These are phyloP conservation scores for Tenthredo livida DNA, from an alignment of 2,888 invertebrate genomes.

Conservation along the genomic window DNA sequence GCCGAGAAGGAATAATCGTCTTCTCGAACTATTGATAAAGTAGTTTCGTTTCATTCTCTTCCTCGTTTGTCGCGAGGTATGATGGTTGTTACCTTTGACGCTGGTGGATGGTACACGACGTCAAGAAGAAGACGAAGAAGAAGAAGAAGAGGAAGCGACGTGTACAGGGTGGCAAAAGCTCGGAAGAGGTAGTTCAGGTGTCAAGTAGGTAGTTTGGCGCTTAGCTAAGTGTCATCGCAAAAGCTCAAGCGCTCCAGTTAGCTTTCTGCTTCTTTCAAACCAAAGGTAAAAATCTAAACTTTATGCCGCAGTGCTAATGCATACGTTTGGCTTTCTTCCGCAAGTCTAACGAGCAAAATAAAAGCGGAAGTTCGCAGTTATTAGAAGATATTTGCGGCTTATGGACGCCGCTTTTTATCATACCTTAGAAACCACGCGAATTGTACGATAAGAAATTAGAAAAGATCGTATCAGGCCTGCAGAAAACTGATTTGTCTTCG, in stretches of 20 bases:
- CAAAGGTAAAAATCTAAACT: conserved; percentile 26
- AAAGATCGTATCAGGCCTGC: neutral
- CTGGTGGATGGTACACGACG: neutral
- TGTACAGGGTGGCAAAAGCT: conserved; percentile 30
- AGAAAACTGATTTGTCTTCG: neutral
- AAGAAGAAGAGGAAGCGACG: neutral
- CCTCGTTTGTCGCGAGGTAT: neutral
- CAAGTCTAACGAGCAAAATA: neutral
- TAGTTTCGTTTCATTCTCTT: neutral
- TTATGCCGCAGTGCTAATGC: conserved; percentile 3
- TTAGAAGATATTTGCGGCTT: neutral
- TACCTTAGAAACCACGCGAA: neutral
- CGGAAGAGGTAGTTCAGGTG: conserved; percentile 47
- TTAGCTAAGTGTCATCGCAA: conserved; percentile 44
- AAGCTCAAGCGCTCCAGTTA: conserved; percentile 45
- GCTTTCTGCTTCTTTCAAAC: conserved; percentile 28
- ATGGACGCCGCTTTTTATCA: neutral
- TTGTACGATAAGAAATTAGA: neutral
- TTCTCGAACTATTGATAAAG: conserved; percentile 17
- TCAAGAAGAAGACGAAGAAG: neutral
- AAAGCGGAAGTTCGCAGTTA: neutral
- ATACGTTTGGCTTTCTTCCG: conserved; percentile 25
- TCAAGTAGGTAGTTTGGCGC: conserved; percentile 50
- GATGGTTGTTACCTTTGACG: conserved; percentile 45
- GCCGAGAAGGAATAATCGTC: neutral